Percentiles rank a stretch among this genome's conserved stretches.
These are phyloP conservation scores for Drosophila quinaria DNA, from an alignment of 2,888 invertebrate species.

Conservation along the genomic window DNA sequence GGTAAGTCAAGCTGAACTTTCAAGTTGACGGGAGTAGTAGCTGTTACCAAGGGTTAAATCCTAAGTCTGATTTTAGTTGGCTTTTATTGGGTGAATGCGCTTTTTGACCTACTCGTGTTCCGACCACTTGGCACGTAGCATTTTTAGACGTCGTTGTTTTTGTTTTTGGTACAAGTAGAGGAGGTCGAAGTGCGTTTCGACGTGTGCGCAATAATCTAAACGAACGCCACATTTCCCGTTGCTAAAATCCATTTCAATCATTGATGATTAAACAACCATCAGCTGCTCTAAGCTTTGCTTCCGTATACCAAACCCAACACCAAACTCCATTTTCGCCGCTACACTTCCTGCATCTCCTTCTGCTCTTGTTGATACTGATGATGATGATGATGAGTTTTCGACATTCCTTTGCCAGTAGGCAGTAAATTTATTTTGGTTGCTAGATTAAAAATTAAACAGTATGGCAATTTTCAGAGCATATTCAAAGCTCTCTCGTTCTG, in stretches of 20 bases:
- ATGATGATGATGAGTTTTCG: slow-evolving; percentile 38
- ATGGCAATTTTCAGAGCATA: slow-evolving; percentile 40
- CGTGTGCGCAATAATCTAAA: slow-evolving; percentile 43
- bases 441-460: slow-evolving; percentile 70
- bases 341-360: neutral
- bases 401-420: slow-evolving; percentile 41
- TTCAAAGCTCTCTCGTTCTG: slow-evolving; percentile 48
- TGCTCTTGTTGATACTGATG: slow-evolving; percentile 3
- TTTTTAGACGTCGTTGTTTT: neutral
- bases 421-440: slow-evolving; percentile 68
- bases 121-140: slow-evolving; percentile 50
- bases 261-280: slow-evolving; percentile 77
- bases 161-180: neutral
- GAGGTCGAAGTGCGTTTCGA: neutral
- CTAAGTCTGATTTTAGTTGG: slow-evolving; percentile 9
- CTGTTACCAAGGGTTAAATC: slow-evolving; percentile 4
- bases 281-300: slow-evolving; percentile 39
- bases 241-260: slow-evolving; percentile 70
- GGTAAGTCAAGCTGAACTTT: slow-evolving; percentile 23
- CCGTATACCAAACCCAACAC: neutral
- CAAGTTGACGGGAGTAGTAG: slow-evolving; percentile 4
- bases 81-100: slow-evolving; percentile 70
- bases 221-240: slow-evolving; percentile 51
- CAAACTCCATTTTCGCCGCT: neutral
- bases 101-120: slow-evolving; percentile 66